Conservation (phyloP, 2,888 invertebrate genomes). For the Volucella zonaria region DNA sequence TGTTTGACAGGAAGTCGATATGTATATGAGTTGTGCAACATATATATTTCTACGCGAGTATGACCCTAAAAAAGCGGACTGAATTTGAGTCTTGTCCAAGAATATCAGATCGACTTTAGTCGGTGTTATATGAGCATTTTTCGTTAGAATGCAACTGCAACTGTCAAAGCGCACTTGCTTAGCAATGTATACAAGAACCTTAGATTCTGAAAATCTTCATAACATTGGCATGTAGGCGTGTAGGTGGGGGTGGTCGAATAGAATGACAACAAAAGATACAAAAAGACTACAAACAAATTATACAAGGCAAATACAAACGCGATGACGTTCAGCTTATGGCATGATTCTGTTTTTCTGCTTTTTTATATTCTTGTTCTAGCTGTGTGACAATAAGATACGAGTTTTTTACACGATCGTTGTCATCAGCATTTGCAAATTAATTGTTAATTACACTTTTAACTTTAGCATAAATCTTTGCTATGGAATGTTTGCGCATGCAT, state of each 20-base stretch:
- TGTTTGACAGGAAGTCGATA: constrained; percentile 60
- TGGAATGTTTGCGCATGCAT: constrained; percentile 36
- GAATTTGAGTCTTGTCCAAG: constrained; percentile 18
- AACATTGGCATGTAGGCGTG: constrained; percentile 6
- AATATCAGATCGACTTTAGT: constrained; percentile 15
- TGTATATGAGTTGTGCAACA: constrained; percentile 8
- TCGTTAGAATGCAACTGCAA: constrained; percentile 11
- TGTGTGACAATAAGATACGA: neutral
- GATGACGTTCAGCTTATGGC: constrained; percentile 56
- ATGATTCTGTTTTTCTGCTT: constrained; percentile 17
- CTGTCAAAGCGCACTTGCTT: constrained; percentile 31
- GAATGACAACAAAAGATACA: constrained; percentile 14
- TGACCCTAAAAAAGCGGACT: constrained; percentile 62
- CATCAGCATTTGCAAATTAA: constrained; percentile 38
- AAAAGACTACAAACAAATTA: constrained; percentile 1
- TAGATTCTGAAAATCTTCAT: constrained; percentile 35
- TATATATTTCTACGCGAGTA: constrained; percentile 2
- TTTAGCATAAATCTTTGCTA: constrained; percentile 48
- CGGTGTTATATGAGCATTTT: neutral
- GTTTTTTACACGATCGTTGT: constrained; percentile 4
- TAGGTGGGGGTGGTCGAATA: constrained; percentile 7
- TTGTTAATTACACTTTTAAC: constrained; percentile 45
- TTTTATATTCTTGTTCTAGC: neutral
- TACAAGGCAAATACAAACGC: constrained; percentile 18
- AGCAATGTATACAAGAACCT: constrained; percentile 46